Evolutionary conservation across 2,797 vertebrate species (phyloP).

Genomic region (Melanotaenia parkinsoni): DNA sequence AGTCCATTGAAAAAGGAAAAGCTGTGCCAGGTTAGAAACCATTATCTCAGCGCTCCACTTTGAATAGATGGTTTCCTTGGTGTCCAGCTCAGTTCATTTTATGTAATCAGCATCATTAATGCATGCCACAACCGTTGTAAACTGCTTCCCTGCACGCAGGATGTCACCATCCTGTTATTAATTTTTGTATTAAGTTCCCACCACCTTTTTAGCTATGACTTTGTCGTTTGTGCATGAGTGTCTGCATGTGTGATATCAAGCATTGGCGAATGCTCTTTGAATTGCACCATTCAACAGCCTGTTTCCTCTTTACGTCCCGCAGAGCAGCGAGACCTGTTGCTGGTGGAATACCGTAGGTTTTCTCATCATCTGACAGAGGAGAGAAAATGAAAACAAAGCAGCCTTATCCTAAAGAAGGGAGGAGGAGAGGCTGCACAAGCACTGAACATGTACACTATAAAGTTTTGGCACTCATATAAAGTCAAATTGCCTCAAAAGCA

Average conservation of each 20-base stretch:
- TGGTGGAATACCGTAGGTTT: constrained; percentile 84
- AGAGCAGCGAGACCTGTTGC: constrained; percentile 84
- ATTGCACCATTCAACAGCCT: constrained; percentile 54
- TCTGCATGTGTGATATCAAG: constrained; percentile 14
- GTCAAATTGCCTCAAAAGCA: constrained; percentile 93
- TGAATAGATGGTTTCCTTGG: background rate
- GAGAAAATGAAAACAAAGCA: constrained; percentile 71
- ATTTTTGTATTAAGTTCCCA: no score
- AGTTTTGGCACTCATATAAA: constrained; percentile 90
- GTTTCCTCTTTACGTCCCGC: constrained; percentile 75
- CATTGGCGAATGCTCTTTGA: constrained; percentile 43
- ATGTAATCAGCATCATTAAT: background rate
- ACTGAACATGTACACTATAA: constrained; percentile 98
- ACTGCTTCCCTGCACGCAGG: background rate
- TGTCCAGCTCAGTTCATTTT: background rate
- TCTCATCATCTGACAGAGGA: constrained; percentile 81
- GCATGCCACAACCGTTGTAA: constrained; percentile 17
- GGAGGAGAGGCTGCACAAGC: constrained; percentile 88
- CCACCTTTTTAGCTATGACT: constrained; percentile 5
- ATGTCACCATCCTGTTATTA: background rate
- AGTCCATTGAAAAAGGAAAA: constrained; percentile 41
- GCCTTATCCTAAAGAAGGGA: constrained; percentile 73
- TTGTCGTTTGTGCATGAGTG: constrained; percentile 1
- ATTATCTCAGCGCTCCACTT: background rate
- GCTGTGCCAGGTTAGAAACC: constrained; percentile 52